phyloP scores from a whole-genome alignment of 2,113 vertebrate species.

The Sylvietta virens region DNA sequence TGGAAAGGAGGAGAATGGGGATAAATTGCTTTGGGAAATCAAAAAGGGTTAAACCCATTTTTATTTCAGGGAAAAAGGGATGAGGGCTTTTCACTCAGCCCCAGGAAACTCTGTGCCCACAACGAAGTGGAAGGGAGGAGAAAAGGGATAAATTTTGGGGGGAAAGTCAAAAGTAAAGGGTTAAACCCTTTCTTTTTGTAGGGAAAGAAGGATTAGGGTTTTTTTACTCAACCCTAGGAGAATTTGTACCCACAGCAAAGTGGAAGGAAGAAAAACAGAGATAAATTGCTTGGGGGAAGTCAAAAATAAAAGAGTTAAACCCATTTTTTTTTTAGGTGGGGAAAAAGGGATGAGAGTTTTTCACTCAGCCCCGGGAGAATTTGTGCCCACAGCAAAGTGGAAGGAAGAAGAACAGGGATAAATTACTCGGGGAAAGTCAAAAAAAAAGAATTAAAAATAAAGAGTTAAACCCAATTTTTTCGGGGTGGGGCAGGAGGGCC shows the following conservation, averaged over 20 bases:
- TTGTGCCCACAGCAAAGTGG: no score
- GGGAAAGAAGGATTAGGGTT: neutral
- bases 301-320: neutral
- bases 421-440: neutral
- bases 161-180: neutral
- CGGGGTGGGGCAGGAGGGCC: no score
- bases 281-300: neutral
- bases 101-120: no score
- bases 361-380: neutral
- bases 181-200: neutral
- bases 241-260: neutral
- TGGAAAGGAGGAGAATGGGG: no score
- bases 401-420: neutral
- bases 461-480: neutral
- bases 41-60: no score
- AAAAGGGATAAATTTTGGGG: neutral
- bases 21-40: no score
- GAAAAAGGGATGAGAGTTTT: neutral
- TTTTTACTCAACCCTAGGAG: no score
- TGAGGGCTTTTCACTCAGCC: no score
- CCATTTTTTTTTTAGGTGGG: neutral
- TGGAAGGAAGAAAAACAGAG: neutral
- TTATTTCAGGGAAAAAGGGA: no score
- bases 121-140: neutral
- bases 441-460: no score